These are phyloP conservation scores for Coptodon bakossiorum DNA, from an alignment of 2,113 vertebrate species.

Conservation along the genomic window DNA sequence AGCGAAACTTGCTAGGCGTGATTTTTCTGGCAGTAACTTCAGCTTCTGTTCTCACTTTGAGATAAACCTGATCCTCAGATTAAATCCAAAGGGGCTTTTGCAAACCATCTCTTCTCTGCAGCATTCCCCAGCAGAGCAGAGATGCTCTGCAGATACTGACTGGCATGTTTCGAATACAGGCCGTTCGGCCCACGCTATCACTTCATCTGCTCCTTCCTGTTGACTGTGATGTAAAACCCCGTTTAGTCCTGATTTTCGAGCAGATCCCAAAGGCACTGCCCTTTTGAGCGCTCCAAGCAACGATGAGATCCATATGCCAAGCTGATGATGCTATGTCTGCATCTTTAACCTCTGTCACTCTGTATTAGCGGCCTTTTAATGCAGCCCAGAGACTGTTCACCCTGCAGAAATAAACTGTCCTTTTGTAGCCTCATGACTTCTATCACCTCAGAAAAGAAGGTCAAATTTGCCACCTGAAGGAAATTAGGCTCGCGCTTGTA, in stretches of 20 bases:
- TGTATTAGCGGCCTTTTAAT: background rate
- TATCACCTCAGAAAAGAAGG: background rate
- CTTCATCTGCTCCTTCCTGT: conserved; percentile 40
- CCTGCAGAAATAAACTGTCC: conserved; percentile 27
- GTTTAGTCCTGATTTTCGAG: background rate
- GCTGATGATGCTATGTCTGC: background rate
- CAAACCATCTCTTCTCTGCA: background rate
- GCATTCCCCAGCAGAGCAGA: background rate
- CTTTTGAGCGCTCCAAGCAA: background rate
- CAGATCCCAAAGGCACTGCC: background rate
- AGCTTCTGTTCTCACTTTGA: background rate
- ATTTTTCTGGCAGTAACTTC: background rate
- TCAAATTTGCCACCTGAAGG: background rate
- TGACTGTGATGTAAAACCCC: background rate
- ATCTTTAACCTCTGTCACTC: conserved; percentile 36
- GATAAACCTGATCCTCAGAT: background rate
- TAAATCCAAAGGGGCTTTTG: background rate
- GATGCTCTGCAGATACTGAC: conserved; percentile 1
- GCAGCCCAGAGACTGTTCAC: background rate
- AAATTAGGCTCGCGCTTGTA: background rate
- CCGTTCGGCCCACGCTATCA: conserved; percentile 5
- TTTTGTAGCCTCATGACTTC: background rate
- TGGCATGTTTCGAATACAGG: conserved; percentile 27
- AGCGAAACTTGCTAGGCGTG: background rate
- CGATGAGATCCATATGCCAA: background rate